Conservation (phyloP, 2,888 invertebrate genomes). For the Scrobipalpa costella region DNA sequence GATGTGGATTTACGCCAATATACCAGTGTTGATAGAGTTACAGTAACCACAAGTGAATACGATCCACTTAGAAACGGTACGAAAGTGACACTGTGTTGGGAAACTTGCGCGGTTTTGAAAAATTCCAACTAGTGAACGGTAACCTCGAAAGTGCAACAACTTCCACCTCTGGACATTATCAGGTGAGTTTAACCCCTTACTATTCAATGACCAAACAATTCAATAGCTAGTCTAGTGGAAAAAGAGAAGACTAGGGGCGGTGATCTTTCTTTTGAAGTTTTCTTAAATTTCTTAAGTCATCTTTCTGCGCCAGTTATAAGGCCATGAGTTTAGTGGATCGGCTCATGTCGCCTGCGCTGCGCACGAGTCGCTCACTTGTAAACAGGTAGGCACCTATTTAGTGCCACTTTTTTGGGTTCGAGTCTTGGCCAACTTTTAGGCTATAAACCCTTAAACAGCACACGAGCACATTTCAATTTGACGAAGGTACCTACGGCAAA, state of each 20-base stretch:
- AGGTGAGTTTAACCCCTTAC: slow-evolving; percentile 26
- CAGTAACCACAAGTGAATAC: slow-evolving; percentile 76
- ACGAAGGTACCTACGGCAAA: not conserved
- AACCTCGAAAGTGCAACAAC: slow-evolving; percentile 49
- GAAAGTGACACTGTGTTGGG: slow-evolving; percentile 74
- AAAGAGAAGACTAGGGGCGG: too few relatives aligned
- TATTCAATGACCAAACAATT: too few relatives aligned
- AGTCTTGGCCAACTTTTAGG: slow-evolving; percentile 9
- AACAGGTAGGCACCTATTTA: not conserved
- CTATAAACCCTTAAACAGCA: too few relatives aligned
- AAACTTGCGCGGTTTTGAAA: slow-evolving; percentile 70
- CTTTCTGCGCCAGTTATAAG: not conserved
- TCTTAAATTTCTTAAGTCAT: not conserved
- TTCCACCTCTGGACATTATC: slow-evolving; percentile 34
- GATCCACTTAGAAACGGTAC: slow-evolving; percentile 66
- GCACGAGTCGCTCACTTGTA: not conserved
- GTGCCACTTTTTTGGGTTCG: not conserved
- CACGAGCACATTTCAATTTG: not conserved
- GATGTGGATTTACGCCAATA: slow-evolving; percentile 64
- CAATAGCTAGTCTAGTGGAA: too few relatives aligned
- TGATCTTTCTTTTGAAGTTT: too few relatives aligned
- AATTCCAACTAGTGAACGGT: slow-evolving; percentile 44
- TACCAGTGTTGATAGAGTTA: slow-evolving; percentile 72
- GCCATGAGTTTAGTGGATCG: not conserved
- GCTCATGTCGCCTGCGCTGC: not conserved